phyloP scores from a whole-genome alignment of 2,888 invertebrate genomes.

The Gari tellinella region DNA sequence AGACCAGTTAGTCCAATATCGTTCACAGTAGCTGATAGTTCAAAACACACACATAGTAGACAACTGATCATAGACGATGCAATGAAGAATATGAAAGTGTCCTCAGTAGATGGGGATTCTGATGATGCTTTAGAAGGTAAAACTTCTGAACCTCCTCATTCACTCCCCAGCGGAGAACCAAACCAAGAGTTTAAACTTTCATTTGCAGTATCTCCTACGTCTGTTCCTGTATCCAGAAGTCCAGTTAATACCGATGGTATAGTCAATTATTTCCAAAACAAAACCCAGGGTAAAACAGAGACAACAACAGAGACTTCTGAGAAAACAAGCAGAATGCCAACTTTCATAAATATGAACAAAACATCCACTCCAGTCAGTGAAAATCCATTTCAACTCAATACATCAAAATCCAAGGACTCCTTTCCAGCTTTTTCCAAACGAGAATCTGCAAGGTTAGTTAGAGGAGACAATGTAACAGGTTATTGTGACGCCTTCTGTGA shows the following conservation, averaged over 20 bases:
- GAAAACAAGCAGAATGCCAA: slow-evolving; percentile 20
- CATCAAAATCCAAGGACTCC: slow-evolving; percentile 20
- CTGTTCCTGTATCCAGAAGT: slow-evolving; percentile 11
- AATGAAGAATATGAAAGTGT: slow-evolving; percentile 39
- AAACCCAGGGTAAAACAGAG: slow-evolving; percentile 21
- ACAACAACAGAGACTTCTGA: neutral
- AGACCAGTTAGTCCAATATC: neutral
- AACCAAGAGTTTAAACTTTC: slow-evolving; percentile 12
- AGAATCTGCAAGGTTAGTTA: slow-evolving; percentile 34
- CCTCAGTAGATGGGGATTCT: slow-evolving; percentile 39
- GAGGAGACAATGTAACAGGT: slow-evolving; percentile 32
- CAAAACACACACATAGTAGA: neutral
- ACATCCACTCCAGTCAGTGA: slow-evolving; percentile 49
- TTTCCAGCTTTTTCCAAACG: slow-evolving; percentile 14
- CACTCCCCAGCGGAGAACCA: neutral
- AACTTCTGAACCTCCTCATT: too few relatives aligned
- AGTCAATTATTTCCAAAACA: slow-evolving; percentile 54
- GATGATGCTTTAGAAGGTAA: too few relatives aligned
- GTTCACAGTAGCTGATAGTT: too few relatives aligned
- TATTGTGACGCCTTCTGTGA: neutral
- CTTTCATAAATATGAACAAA: slow-evolving; percentile 32
- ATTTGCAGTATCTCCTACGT: slow-evolving; percentile 31
- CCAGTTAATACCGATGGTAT: slow-evolving; percentile 44
- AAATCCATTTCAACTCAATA: slow-evolving; percentile 30
- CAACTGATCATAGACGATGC: slow-evolving; percentile 20